Base-by-base conservation (phyloP, 2,113 vertebrate genomes). In the Nothocercus julius region DNA sequence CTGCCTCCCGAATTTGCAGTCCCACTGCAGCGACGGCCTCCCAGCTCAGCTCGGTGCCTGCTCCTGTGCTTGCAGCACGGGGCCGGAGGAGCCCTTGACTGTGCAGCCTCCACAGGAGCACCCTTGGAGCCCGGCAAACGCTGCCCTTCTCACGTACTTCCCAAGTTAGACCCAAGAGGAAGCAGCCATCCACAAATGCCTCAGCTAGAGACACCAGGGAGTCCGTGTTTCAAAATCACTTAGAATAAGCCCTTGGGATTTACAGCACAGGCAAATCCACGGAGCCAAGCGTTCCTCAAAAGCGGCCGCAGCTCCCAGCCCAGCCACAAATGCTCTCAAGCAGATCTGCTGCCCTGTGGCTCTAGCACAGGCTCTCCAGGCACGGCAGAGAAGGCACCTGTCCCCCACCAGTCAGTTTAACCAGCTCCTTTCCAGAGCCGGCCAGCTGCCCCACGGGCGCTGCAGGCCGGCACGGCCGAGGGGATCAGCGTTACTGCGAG, bases 171-270 rank as follows among this genome's bases (percentile, higher is more conserved):
- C 30, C 27, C 80, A 73, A 75, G n/a, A 32, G n/a, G 82, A 86
- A 83, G 61, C 56, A 73, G 30, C 16, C 17, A 0, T 45, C 91
- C 78, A 84, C 81, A 67, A 85, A 53, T 12, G n/a, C 49, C 40
- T 49, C 15, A 73, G 63, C n/a, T 75, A 51, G 13, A 79, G 34
- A 58, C 67, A 45, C 34, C 30, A 28, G 0, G 67, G 72, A 63
- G 8, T 77, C 28, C 0, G 4, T 63, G 62, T 82, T 87, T 79
- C 82, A 85, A 20, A 49, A 72, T 30, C 14, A 32, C 40, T 87
- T 68, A 66, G 36, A 87, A 83, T 28, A 67, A 91, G n/a, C 17
- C 27, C 45, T 30, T 59, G 68, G 38, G 34, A 77, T 88, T 85
- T 75, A 87, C 38, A 63, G 11, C 44, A 56, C 44, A 81, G 67